A percentile compares a stretch with the other conserved stretches of the same genome.
Evolutionary conservation across 1,140 invertebrate genomes (phyloP).

Genomic region (Bombus ignitus): DNA sequence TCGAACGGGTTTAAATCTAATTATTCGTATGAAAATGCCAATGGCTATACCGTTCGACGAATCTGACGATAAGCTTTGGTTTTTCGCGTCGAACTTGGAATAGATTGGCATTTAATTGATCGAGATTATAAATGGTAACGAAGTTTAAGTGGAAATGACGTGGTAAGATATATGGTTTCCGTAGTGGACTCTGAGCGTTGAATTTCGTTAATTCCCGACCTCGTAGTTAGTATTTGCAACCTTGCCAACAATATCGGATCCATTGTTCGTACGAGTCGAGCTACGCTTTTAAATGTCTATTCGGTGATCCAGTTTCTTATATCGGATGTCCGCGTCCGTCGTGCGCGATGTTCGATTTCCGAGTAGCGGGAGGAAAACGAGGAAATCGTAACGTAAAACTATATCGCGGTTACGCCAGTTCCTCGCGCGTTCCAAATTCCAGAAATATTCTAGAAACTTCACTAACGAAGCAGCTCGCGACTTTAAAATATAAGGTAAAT

Average conservation of each 20-base stretch:
- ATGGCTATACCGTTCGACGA: too few relatives aligned
- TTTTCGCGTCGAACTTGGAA: accelerated
- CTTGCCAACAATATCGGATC: conserved; percentile 18
- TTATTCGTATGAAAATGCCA: neutral
- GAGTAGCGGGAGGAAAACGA: neutral
- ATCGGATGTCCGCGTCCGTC: conserved; percentile 1
- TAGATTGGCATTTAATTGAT: neutral
- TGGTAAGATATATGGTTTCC: neutral
- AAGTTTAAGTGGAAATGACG: neutral
- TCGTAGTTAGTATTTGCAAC: conserved; percentile 3
- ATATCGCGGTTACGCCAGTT: neutral
- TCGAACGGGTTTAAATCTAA: neutral
- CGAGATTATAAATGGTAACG: neutral
- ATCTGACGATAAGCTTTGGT: too few relatives aligned
- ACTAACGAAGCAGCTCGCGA: neutral
- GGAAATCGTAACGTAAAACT: neutral
- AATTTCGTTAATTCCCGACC: conserved; percentile 24
- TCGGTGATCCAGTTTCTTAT: conserved; percentile 26
- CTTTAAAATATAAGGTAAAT: too few relatives aligned
- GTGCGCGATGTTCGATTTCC: conserved; percentile 2
- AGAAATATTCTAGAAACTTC: neutral
- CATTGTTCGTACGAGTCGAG: neutral
- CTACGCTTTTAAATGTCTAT: neutral
- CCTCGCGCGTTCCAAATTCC: too few relatives aligned
- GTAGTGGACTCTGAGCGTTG: neutral